Base-by-base conservation (phyloP, 1,140 invertebrate genomes). In the Bemisia tabaci region DNA sequence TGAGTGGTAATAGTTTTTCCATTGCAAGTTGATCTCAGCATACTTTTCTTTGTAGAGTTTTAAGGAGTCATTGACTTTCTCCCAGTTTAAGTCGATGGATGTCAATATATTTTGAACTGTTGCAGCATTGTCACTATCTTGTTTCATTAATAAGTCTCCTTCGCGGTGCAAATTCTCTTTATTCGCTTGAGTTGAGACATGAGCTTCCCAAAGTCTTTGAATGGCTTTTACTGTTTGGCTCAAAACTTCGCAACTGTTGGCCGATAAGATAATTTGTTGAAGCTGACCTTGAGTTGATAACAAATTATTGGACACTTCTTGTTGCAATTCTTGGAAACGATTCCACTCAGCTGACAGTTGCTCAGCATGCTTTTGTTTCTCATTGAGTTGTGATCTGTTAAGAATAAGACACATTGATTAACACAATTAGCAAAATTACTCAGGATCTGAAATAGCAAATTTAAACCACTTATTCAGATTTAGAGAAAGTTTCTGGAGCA, bases 71-170 rank as follows among this genome's bases (percentile, higher is more conserved):
- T 87, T 85, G 0, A 91, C 77, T 72, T 87, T 87, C 72, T 92
- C 90, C 83, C 88, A 94, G 67, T 87, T 86, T 26, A 84, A 83
- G 70, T 93, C 89, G 48, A 90, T 82, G 0, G 85, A 82, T 1
- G 88, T 82, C 0, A 94, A 73, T 48, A 85, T 84, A 67, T 88
- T 87, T 76, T 94, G 91, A 66, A 93, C 86, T 1, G 84, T 83
- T 2, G 86, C 84, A 75, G 87, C 86, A 70, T 88, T 88, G 26
- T 84, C 83, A 69, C 90, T 85, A 77, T 93, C 91, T 77, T 90
- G 86, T 71, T 87, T 85, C 81, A 92, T 87, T 48, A 94, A 75
- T 63, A 85, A 79, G 22, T 86, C 79, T 0, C 89, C 90, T 79
- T 48, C 33, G 17, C 17, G 33, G 33, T 48, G 33, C 17, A 90